These are phyloP conservation scores for Xylocopa sonorina DNA, from an alignment of 1,140 invertebrate genomes.

Conservation along the genomic window DNA sequence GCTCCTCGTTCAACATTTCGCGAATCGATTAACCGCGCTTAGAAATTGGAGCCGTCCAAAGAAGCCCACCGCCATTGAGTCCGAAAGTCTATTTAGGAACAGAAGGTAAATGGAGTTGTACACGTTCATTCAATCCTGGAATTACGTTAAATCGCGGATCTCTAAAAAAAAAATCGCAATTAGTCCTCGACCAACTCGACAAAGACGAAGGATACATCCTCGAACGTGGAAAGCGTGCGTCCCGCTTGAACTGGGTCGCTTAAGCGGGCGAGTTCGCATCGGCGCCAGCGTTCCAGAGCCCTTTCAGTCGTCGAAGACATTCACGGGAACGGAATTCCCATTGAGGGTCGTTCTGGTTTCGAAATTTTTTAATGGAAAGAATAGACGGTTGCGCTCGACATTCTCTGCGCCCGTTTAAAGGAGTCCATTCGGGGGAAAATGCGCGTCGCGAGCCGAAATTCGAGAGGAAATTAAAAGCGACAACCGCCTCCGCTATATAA, in stretches of 20 bases:
- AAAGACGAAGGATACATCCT: conserved; percentile 17
- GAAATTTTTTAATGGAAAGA: conserved; percentile 43
- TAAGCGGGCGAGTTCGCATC: background rate
- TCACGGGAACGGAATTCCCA: conserved; percentile 8
- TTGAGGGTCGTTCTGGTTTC: conserved; percentile 44
- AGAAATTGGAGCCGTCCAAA: no score
- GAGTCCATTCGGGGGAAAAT: conserved; percentile 13
- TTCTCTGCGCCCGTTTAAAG: conserved; percentile 27
- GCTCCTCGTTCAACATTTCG: no score
- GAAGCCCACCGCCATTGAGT: background rate
- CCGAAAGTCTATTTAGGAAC: background rate
- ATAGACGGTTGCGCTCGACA: conserved; percentile 21
- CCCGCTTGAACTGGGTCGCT: conserved; percentile 32
- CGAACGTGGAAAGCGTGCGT: conserved; percentile 9
- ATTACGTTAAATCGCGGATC: background rate
- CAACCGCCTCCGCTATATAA: conserved; percentile 5
- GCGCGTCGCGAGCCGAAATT: conserved; percentile 15
- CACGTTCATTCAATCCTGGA: background rate
- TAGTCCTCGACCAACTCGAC: background rate
- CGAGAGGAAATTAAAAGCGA: conserved; percentile 30
- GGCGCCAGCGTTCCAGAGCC: background rate
- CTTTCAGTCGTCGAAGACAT: conserved; percentile 30
- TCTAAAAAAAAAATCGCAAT: background rate
- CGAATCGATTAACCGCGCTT: no score
- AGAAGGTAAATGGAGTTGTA: background rate